Evolutionary conservation across 2,797 vertebrate genomes (phyloP), one percentile per base, ranked within the genome.

Genomic region (Sebastes steindachneri): DNA sequence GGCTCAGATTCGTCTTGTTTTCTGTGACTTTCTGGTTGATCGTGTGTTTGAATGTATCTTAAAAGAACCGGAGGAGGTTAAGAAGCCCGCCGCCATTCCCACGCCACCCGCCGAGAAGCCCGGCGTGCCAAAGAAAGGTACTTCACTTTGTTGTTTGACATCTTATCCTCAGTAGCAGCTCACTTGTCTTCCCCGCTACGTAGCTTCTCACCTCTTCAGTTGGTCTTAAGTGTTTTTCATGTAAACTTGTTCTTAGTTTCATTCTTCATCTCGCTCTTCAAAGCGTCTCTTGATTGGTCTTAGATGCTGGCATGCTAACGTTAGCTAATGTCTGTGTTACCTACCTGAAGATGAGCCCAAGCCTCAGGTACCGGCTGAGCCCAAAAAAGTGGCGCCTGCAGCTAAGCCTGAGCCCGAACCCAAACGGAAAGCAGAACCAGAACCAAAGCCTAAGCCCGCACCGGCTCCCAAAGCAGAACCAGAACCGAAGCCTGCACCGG

Each of bases 331-430:
- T 96, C 84, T 96, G 65, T 96, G 88, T 95, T 95, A 75, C 88
- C 92, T 94, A 86, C 82, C 90, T 95, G 87, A 96, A 93, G 93
- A 96, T 93, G 87, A 92, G 69, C 76, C 78, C 76, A 91, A 92
- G 83, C 77, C 92, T 92, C 91, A 95, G 88, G 88, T 93, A 75
- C 92, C 95, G 89, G 93, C 94, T 91, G 95, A 96, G 85, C 76
- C 88, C 79, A 92, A 93, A 92, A 94, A 88, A 86, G 72, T 79
- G 74, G 78, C 51, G 1, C 88, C 93, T 79, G 67, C 58, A 64
- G 71, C 83, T 55, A 86, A 92, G 71, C 83, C 88, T 57, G 85
- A 83, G 76, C 76, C 89, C 17, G 74, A 92, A 67, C n/a, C 87
- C 8, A 77, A 90, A 80, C 45, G 77, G 9, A 70, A 77, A 62